Base-by-base conservation (phyloP, 2,113 vertebrate genomes). In the Thalassoma bifasciatum region DNA sequence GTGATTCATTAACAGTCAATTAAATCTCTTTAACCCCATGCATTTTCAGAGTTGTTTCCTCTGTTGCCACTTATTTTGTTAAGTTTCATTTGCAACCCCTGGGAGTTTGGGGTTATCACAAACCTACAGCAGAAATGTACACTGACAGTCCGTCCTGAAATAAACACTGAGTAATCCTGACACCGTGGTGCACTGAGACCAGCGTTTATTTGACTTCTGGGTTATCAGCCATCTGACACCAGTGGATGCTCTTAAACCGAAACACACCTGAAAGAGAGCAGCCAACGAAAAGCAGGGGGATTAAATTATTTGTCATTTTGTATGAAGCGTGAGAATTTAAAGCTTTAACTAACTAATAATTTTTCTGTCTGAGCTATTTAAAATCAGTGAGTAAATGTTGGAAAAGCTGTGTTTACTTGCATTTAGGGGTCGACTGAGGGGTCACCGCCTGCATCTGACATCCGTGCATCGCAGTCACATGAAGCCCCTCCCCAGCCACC, bases 371-470 rank as follows among this genome's bases (percentile, higher is more conserved):
- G 46, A 67, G 69, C 57, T 71, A 36, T 52, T 73, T 73, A 57
- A 51, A 53, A 70, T 37, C 36, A 72, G 66, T 66, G 38, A 11
- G 23, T 19, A 23, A 62, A 40, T 16, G 60, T 24, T 36, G 56
- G 30, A 67, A 67, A 68, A 60, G 12, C 19, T 72, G 34, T 65
- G 66, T 57, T 50, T 46, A 51, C 61, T 66, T 51, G 36, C 50
- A 54, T 77, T 72, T 66, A 26, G 19, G 61, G 69, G 77, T 85
- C 77, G 83, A 75, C 42, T 79, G 59, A n/a, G 47, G 57, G 87
- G 75, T 87, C 71, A 66, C 40, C 47, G 16, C 13, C 64, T 66
- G n/a, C 4, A 19, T 68, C 66, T 75, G 46, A 65, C 75, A 42
- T 61, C 57, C 74, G 70, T 22, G 26, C 57, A 75, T 51, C 77